Percentiles rank a stretch among this genome's conserved stretches.
Evolutionary conservation across 1,140 invertebrate species (phyloP).

Genomic region (Brachionus plicatilis): DNA sequence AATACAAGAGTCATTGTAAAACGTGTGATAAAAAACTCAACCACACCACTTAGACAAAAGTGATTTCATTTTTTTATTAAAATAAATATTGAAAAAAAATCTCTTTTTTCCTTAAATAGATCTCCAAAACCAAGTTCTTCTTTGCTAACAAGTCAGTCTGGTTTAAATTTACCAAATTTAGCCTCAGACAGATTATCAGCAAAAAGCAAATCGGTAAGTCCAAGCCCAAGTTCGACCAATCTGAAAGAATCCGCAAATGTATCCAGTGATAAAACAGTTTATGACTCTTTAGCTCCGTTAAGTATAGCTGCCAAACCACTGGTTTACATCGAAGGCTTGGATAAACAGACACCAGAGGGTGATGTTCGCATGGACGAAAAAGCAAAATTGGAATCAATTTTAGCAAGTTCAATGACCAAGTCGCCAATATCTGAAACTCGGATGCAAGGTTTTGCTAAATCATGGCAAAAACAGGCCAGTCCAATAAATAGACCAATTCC

Average conservation of each 20-base stretch:
- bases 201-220: not conserved
- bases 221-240: not conserved
- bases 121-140: not conserved
- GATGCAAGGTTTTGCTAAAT: not conserved
- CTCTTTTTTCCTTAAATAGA: not conserved
- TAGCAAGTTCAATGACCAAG: slow-evolving; percentile 20
- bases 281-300: not conserved
- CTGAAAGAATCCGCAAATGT: not conserved
- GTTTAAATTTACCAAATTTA: not conserved
- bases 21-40: slow-evolving; percentile 7
- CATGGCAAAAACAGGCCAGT: slow-evolving; percentile 10
- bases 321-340: not conserved
- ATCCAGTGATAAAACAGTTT: not conserved
- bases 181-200: not conserved
- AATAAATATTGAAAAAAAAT: not conserved
- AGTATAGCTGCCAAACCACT: slow-evolving; percentile 4
- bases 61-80: not conserved
- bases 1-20: slow-evolving; percentile 26
- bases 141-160: not conserved
- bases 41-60: not conserved
- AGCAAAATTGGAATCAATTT: slow-evolving; percentile 28
- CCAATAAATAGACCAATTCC: slow-evolving; percentile 23
- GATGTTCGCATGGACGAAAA: not conserved
- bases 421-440: not conserved
- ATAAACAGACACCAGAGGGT: not conserved